phyloP scores from a whole-genome alignment of 2,888 invertebrate genomes.

The Alcis repandata region DNA sequence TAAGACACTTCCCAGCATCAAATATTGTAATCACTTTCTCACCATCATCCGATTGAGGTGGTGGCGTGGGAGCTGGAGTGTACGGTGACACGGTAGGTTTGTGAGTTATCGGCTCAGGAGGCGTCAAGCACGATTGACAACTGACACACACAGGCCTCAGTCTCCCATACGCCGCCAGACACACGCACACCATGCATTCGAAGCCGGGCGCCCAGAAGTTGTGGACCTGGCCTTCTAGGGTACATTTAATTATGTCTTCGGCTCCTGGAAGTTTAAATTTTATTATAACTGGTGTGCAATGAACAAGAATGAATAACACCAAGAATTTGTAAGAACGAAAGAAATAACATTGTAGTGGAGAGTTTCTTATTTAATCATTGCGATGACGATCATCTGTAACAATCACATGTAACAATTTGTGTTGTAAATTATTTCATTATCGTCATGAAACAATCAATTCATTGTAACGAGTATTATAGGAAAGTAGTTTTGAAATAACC shows the following conservation, averaged over 20 bases:
- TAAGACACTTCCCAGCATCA: too few species aligned
- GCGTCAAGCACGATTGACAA: slow-evolving; percentile 59
- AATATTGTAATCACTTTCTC: background rate
- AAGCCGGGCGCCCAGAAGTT: slow-evolving; percentile 56
- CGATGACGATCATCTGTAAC: too few species aligned
- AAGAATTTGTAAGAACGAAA: too few species aligned
- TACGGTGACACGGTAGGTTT: slow-evolving; percentile 13
- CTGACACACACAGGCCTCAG: slow-evolving; percentile 66
- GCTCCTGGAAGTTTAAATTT: slow-evolving; percentile 54
- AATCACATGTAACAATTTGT: too few species aligned
- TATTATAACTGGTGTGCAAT: background rate
- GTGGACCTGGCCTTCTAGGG: slow-evolving; percentile 64
- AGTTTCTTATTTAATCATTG: too few species aligned
- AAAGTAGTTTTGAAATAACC: background rate
- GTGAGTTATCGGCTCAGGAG: slow-evolving; percentile 7
- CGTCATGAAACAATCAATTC: background rate
- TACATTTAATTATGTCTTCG: slow-evolving; percentile 56
- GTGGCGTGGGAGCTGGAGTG: slow-evolving; percentile 1
- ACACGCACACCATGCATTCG: slow-evolving; percentile 70
- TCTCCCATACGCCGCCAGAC: slow-evolving; percentile 56
- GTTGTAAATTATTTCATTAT: too few species aligned
- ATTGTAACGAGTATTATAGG: background rate
- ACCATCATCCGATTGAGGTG: background rate
- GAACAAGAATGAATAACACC: too few species aligned
- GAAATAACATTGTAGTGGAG: too few species aligned